Evolutionary conservation across 2,113 vertebrate species (phyloP).

Genomic region (Anguilla japonica): DNA sequence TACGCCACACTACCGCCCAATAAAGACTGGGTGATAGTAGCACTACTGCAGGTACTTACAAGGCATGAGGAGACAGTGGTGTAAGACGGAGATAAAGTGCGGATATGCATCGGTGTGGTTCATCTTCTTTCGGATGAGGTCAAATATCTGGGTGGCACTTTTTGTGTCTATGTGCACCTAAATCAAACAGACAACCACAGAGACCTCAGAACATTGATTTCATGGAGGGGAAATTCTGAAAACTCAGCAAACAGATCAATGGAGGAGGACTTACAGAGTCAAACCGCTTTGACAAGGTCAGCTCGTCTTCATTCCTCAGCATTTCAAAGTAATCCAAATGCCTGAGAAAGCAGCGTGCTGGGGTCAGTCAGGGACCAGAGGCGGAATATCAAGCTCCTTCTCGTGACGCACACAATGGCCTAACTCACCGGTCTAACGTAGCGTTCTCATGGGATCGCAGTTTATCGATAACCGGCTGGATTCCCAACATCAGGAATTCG

Average conservation of each 20-base stretch:
- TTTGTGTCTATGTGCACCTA: conserved; percentile 97
- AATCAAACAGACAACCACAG: conserved; percentile 11
- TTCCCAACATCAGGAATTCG: conserved; percentile 97
- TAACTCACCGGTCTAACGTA: conserved; percentile 89
- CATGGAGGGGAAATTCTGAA: not conserved
- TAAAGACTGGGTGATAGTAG: not conserved
- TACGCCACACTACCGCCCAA: too few relatives aligned
- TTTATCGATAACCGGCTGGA: conserved; percentile 98
- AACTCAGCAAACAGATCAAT: not conserved
- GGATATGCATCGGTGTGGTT: conserved; percentile 94
- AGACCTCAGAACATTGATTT: not conserved
- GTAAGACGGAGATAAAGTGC: conserved; percentile 97
- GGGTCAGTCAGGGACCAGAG: not conserved
- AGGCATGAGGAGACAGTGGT: conserved; percentile 99
- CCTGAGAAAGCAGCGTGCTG: conserved; percentile 59
- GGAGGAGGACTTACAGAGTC: conserved; percentile 74
- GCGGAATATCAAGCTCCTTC: not conserved
- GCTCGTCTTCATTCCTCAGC: conserved; percentile 96
- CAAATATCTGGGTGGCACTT: conserved; percentile 96
- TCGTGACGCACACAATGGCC: not conserved
- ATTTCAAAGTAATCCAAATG: conserved; percentile 99
- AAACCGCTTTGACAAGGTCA: conserved; percentile 93
- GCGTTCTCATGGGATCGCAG: conserved; percentile 94
- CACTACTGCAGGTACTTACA: conserved; percentile 74
- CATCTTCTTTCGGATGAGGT: conserved; percentile 92